Conservation (phyloP, 2,797 vertebrate genomes). For the Pangasius macronema region DNA sequence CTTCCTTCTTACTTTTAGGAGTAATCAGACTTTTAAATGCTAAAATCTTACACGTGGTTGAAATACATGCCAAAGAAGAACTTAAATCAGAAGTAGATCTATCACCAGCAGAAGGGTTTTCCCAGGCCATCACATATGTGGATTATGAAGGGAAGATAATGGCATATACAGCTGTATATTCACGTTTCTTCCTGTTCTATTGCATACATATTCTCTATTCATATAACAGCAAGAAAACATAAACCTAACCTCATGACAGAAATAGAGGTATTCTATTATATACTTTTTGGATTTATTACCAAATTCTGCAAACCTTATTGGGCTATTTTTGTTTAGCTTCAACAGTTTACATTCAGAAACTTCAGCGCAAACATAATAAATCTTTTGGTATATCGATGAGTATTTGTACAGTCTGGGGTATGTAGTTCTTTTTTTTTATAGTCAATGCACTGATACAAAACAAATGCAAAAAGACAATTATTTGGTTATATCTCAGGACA, state of each 20-base stretch:
- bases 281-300: not conserved
- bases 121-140: not conserved
- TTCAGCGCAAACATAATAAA: not conserved
- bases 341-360: not conserved
- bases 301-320: not conserved
- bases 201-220: too few species aligned
- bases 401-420: too few species aligned
- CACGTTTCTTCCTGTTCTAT: not conserved
- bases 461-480: not conserved
- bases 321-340: not conserved
- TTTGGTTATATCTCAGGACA: not conserved
- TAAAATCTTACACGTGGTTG: not conserved
- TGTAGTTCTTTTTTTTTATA: not conserved
- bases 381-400: too few species aligned
- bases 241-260: too few species aligned
- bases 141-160: not conserved
- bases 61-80: not conserved
- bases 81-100: too few species aligned
- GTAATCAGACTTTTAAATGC: not conserved
- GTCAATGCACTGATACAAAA: not conserved
- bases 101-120: not conserved
- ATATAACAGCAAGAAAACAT: too few species aligned
- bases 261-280: too few species aligned
- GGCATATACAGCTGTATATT: not conserved
- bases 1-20: not conserved